Evolutionary conservation across 2,888 invertebrate genomes (phyloP), one percentile per base, ranked within the genome.

Genomic region (Leucania comma): DNA sequence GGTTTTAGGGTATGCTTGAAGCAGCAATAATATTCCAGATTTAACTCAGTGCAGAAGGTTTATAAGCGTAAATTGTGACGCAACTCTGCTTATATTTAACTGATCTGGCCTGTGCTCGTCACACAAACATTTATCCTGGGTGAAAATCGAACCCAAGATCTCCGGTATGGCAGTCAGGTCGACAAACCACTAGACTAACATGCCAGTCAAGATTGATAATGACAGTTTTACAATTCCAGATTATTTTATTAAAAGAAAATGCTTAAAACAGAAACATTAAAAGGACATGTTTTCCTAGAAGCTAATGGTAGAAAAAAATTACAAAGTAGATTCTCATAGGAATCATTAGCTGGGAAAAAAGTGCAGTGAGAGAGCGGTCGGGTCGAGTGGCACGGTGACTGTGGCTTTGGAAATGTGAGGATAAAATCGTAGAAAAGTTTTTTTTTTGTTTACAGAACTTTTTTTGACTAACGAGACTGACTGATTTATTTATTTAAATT

Each of bases 341-440:
- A 79, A 78, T 78, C 83, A 83, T 85, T 80, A 69, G 60, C 61
- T 54, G 32, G 17, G 61, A 57, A 81, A 72, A 76, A 83, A 77
- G 69, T 76, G 65, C 80, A 64, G 63, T 65, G 73, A 70, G 73
- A 72, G 82, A 78, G 87, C 80, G 77, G 72, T 82, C 81, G 88
- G 89, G 88, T 86, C 90, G 91, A 90, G 91, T 86, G 88, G 88
- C n/a, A 35, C 9, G 42, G 65, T 66, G 62, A 60, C 79, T 66
- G 26, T 57, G 42, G 14, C 6, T 72, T 78, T 57, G 53, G 4
- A 53, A 66, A 60, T 66, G 14, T 20, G 46, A 1, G 73, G 79
- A 78, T 42, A 65, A 50, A 46, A 48, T 50, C 14, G 9, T 26
- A 26, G 26, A 26, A 20, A 20, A 42, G 14, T 3, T 53, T 53